Conservation (phyloP, 1,140 invertebrate genomes). For the Drosophila eugracilis region DNA sequence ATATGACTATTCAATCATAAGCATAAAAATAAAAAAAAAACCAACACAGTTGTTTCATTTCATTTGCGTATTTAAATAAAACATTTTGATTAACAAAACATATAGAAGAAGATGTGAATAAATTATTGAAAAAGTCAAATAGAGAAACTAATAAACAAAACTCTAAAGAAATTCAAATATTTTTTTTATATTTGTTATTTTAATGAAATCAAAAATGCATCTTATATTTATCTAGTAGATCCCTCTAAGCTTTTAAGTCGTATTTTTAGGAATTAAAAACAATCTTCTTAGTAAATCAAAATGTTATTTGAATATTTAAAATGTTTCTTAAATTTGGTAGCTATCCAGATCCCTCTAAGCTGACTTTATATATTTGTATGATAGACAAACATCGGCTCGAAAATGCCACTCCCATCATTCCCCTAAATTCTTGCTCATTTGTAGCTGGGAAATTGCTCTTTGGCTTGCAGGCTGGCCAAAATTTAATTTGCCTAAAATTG, state of each 20-base stretch:
- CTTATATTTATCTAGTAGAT: background rate
- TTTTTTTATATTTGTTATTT: background rate
- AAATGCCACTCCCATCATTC: background rate
- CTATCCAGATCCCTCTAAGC: background rate
- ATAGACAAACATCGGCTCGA: background rate
- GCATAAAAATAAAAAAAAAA: too few species aligned
- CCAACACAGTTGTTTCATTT: too few species aligned
- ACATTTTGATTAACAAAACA: background rate
- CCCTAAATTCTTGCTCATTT: conserved; percentile 12
- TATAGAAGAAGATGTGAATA: too few species aligned
- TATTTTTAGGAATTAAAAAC: too few species aligned
- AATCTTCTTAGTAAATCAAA: too few species aligned
- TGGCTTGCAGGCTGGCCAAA: conserved; percentile 49
- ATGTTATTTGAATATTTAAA: too few species aligned
- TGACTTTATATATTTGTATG: conserved; percentile 6
- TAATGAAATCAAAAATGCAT: background rate
- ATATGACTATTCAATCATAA: background rate
- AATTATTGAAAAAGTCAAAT: too few species aligned
- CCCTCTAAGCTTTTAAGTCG: background rate
- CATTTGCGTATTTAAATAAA: background rate
- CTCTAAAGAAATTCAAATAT: background rate
- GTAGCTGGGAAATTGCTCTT: conserved; percentile 26
- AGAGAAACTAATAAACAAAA: too few species aligned
- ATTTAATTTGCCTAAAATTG: conserved; percentile 67
- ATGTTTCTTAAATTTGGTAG: background rate